A percentile compares a stretch with the other conserved stretches of the same genome.
phyloP scores from a whole-genome alignment of 2,113 vertebrate species.

The Pelodiscus sinensis region DNA sequence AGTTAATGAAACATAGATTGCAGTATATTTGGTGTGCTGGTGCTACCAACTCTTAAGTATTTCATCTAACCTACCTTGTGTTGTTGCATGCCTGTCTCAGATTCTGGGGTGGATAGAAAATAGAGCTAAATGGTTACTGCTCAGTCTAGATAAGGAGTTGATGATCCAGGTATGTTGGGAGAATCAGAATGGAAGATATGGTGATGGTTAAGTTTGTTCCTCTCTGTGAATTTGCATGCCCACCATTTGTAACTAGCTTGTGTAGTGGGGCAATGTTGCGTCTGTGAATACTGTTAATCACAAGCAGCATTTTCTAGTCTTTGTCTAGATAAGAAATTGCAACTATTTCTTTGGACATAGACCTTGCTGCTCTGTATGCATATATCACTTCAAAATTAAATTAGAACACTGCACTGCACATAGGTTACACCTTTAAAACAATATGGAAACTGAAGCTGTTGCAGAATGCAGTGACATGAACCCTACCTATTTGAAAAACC shows the following conservation, averaged over 20 bases:
- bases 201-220: neutral
- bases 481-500: neutral
- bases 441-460: neutral
- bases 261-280: neutral
- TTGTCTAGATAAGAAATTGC: neutral
- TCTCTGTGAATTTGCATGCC: neutral
- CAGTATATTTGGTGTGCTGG: neutral
- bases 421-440: neutral
- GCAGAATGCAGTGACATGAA: neutral
- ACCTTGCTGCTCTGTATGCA: neutral
- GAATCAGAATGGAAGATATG: neutral
- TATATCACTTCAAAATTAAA: neutral
- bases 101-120: accelerated
- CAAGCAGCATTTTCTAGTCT: neutral
- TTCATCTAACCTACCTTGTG: accelerated
- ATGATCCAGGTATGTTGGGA: neutral
- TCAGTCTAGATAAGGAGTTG: neutral
- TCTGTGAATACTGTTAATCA: neutral
- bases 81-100: neutral
- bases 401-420: neutral
- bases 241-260: neutral
- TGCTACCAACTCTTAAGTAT: neutral
- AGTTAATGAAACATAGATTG: neutral
- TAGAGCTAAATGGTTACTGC: neutral
- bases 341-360: neutral